phyloP scores from a whole-genome alignment of 2,888 invertebrate species.

The Aethes cnicana region DNA sequence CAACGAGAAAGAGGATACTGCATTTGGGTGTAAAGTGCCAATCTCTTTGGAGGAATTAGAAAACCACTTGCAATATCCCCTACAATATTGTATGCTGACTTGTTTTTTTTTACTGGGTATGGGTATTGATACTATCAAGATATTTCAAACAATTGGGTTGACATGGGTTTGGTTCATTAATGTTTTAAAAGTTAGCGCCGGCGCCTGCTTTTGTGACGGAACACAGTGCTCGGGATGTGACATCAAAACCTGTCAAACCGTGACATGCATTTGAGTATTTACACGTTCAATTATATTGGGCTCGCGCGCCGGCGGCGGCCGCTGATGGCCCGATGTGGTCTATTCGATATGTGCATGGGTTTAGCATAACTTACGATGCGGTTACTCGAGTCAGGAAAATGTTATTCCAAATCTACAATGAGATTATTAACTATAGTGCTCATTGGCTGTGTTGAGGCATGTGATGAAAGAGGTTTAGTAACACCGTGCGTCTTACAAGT shows the following conservation, averaged over 20 bases:
- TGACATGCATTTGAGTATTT: conserved; percentile 81
- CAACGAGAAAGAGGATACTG: conserved; percentile 40
- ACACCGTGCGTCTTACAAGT: conserved; percentile 75
- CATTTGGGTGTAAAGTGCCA: conserved; percentile 29
- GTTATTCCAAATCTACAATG: conserved; percentile 80
- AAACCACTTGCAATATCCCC: conserved; percentile 38
- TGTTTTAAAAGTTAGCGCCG: conserved; percentile 56
- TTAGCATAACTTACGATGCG: conserved; percentile 81
- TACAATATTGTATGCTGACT: conserved; percentile 6
- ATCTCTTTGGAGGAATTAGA: not conserved
- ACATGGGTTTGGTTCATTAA: conserved; percentile 5
- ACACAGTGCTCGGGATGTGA: conserved; percentile 82
- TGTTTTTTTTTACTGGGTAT: not conserved
- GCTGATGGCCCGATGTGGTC: conserved; percentile 61
- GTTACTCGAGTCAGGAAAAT: conserved; percentile 79
- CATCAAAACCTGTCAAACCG: conserved; percentile 81
- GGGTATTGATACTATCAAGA: no score
- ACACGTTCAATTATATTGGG: conserved; percentile 61
- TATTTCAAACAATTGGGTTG: conserved; percentile 8
- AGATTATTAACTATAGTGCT: conserved; percentile 80
- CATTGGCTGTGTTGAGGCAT: conserved; percentile 81
- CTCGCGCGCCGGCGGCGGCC: conserved; percentile 55
- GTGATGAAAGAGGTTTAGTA: conserved; percentile 82
- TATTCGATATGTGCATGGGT: conserved; percentile 78
- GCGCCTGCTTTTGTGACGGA: conserved; percentile 77